Percentiles rank a stretch among this genome's conserved stretches.
phyloP scores from a whole-genome alignment of 2,113 vertebrate species.

The Hippocampus zosterae region DNA sequence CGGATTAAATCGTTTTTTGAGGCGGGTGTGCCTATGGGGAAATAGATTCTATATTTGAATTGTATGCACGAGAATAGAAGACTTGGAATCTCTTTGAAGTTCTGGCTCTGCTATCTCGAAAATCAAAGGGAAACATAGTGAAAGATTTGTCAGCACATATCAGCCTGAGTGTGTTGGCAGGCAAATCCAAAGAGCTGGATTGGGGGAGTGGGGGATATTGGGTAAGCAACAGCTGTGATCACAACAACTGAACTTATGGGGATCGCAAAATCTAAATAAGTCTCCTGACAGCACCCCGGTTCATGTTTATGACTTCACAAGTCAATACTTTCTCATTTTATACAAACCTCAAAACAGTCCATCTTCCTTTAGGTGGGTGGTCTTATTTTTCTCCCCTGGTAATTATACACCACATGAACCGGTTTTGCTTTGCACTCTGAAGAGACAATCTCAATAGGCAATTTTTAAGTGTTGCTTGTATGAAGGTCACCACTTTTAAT shows the following conservation, averaged over 20 bases:
- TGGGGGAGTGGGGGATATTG: conserved; percentile 8
- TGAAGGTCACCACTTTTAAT: conserved; percentile 41
- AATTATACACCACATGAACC: conserved; percentile 40
- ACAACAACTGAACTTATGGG: conserved; percentile 27
- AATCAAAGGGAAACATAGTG: conserved; percentile 19
- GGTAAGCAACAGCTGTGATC: conserved; percentile 30
- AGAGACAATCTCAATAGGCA: conserved; percentile 32
- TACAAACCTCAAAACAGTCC: conserved; percentile 17
- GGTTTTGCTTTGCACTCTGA: conserved; percentile 25
- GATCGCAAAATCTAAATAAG: conserved; percentile 38
- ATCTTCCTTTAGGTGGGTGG: conserved; percentile 16
- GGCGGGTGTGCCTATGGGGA: neutral
- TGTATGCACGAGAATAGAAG: neutral
- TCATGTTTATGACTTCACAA: conserved; percentile 34
- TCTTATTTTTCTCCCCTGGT: conserved; percentile 12
- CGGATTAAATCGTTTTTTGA: neutral
- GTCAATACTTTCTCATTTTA: conserved; percentile 35
- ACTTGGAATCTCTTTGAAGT: neutral
- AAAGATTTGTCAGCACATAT: conserved; percentile 28
- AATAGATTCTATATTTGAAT: neutral
- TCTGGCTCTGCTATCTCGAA: conserved; percentile 9
- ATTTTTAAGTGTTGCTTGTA: conserved; percentile 28
- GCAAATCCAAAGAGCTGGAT: conserved; percentile 25
- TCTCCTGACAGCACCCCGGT: conserved; percentile 23
- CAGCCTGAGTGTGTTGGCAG: conserved; percentile 30